A percentile compares a stretch with the other conserved stretches of the same genome.
These are phyloP conservation scores for Zoanthus gigantus DNA, from an alignment of 92 coral and sea anemone species.

Conservation along the genomic window DNA sequence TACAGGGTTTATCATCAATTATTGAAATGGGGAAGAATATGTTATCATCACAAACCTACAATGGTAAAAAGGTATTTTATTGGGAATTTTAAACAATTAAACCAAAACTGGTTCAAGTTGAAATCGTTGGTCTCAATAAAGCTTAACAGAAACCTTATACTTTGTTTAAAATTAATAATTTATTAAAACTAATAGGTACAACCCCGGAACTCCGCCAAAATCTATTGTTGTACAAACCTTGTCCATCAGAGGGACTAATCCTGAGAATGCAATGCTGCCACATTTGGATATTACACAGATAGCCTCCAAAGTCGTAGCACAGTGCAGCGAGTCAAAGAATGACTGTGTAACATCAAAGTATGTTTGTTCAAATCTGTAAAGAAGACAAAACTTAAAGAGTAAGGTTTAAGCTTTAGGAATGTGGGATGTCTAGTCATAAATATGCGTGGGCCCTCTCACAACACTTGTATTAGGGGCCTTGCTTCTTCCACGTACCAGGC, in stretches of 20 bases:
- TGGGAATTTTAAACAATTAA: no score
- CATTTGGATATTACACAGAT: conserved; percentile 7
- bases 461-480: not conserved
- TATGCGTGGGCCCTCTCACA: not conserved
- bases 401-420: not conserved
- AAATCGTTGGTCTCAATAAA: no score
- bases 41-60: no score
- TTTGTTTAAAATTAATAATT: not conserved
- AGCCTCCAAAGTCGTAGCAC: conserved; percentile 6
- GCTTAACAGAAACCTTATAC: not conserved
- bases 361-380: conserved; percentile 37
- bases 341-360: conserved; percentile 36
- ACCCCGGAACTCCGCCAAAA: not conserved
- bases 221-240: conserved; percentile 6
- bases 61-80: no score
- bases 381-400: not conserved
- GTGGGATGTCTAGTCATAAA: not conserved
- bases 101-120: no score
- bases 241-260: conserved; percentile 29
- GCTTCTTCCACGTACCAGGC: not conserved
- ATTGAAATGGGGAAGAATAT: no score
- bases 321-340: conserved; percentile 31
- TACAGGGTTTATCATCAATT: no score
- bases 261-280: conserved; percentile 8
- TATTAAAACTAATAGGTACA: no score